Evolutionary conservation across 2,113 vertebrate genomes (phyloP).

Genomic region (Pseudolaguvia tuberculata): DNA sequence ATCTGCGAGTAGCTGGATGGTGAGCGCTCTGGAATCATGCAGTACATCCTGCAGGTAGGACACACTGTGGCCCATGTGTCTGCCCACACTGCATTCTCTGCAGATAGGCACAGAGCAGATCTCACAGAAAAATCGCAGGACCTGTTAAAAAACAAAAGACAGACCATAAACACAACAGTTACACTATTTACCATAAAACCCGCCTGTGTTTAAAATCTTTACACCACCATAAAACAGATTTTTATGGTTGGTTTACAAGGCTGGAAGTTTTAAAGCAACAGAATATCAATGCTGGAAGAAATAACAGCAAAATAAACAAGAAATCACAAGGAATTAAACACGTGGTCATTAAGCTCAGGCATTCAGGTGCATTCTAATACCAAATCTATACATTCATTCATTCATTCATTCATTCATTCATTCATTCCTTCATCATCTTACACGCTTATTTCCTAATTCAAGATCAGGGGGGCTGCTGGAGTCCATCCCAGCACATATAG

Average conservation of each 20-base stretch:
- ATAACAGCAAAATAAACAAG: background rate
- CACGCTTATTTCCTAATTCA: too few relatives aligned
- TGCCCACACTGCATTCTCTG: slow-evolving; percentile 88
- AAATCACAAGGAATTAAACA: background rate
- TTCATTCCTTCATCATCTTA: too few relatives aligned
- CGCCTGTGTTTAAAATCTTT: background rate
- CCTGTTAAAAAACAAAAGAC: slow-evolving; percentile 60
- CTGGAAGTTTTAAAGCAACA: background rate
- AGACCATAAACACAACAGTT: background rate
- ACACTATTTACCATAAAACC: background rate
- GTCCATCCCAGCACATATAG: too few relatives aligned
- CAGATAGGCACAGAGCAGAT: slow-evolving; percentile 94
- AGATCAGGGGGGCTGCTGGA: too few relatives aligned
- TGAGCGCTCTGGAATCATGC: slow-evolving; percentile 89
- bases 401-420: too few relatives aligned
- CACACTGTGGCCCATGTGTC: slow-evolving; percentile 90
- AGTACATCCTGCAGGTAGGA: slow-evolving; percentile 95
- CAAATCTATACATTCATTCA: background rate
- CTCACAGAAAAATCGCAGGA: slow-evolving; percentile 95
- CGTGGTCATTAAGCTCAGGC: too few relatives aligned
- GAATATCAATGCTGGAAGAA: background rate
- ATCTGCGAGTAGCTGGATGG: slow-evolving; percentile 92
- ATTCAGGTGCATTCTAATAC: background rate
- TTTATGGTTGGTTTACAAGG: background rate
- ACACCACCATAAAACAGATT: background rate